phyloP scores from a whole-genome alignment of 1,140 invertebrate genomes.

The Diachasmimorpha longicaudata region DNA sequence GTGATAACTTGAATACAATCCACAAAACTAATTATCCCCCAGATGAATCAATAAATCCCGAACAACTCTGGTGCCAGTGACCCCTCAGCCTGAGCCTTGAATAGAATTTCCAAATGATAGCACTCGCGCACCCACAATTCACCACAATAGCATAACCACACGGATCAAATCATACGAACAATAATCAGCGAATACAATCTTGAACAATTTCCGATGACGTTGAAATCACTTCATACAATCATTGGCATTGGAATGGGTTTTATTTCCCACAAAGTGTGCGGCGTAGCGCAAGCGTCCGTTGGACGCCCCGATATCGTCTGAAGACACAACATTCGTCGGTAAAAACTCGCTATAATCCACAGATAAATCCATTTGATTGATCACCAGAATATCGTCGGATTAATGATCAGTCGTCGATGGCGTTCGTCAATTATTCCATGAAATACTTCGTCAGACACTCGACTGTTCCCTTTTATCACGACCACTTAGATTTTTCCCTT shows the following conservation, averaged over 20 bases:
- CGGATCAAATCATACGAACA: background rate
- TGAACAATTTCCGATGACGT: background rate
- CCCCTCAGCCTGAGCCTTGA: background rate
- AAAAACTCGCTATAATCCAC: background rate
- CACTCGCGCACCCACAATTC: conserved; percentile 41
- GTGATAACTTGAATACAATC: conserved; percentile 33
- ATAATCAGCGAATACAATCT: background rate
- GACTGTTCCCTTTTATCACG: background rate
- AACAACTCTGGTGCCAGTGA: background rate
- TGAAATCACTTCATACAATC: background rate
- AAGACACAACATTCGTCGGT: conserved; percentile 18
- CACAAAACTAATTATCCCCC: background rate
- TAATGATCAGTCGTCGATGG: too few species aligned
- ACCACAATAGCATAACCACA: background rate
- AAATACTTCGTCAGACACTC: background rate
- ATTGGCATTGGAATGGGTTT: conserved; percentile 1
- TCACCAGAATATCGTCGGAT: too few species aligned
- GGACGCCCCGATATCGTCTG: conserved; percentile 13
- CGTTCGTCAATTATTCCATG: too few species aligned
- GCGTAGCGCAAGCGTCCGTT: conserved; percentile 24
- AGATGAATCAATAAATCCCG: background rate
- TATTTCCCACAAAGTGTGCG: background rate
- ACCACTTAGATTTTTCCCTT: background rate
- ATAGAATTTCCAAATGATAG: conserved; percentile 29
- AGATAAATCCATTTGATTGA: background rate